Evolutionary conservation across 2,888 invertebrate species (phyloP), one percentile per base, ranked within the genome.

Genomic region (Eupithecia pulchellata): DNA sequence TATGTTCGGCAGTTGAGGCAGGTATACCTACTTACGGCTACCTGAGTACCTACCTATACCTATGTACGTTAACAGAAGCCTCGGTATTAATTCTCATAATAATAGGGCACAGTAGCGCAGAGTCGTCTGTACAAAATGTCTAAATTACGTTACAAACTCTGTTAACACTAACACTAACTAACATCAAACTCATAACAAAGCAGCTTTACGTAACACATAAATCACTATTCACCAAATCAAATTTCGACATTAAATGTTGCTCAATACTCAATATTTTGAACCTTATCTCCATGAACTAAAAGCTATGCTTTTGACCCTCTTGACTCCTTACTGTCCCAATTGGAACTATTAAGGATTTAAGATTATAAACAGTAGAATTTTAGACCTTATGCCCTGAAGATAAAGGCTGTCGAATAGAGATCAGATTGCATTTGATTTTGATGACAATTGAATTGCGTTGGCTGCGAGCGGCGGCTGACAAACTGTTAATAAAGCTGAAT

Each of bases 401-500:
- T 66, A 72, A 69, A 66, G n/a, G 66, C 25, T 61, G 68, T 65
- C 64, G 65, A 71, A 84, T 79, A 78, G 76, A 77, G 84, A 82
- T 81, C 83, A 82, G 75, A 79, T 82, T 81, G 78, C 82, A 80
- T 83, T 78, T 72, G 75, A 77, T 73, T 81, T 81, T 76, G 79
- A 78, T 76, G 71, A 73, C 82, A 84, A 84, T 84, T 82, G 83
- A 78, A 76, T 81, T 83, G 78, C 74, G 75, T 68, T 73, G 61
- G 64, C 68, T 72, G 74, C 64, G 75, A 79, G 63, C 69, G 71
- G 72, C 78, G 75, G 73, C 72, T 78, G 75, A 71, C 75, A 76
- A 65, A 68, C 65, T 64, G 75, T 55, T 67, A 68, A 65, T 65
- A 57, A 17, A 17, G 29, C 11, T 8, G 29, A 11, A 13, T 25